phyloP scores from a whole-genome alignment of 2,113 vertebrate species.

The Collichthys lucidus region DNA sequence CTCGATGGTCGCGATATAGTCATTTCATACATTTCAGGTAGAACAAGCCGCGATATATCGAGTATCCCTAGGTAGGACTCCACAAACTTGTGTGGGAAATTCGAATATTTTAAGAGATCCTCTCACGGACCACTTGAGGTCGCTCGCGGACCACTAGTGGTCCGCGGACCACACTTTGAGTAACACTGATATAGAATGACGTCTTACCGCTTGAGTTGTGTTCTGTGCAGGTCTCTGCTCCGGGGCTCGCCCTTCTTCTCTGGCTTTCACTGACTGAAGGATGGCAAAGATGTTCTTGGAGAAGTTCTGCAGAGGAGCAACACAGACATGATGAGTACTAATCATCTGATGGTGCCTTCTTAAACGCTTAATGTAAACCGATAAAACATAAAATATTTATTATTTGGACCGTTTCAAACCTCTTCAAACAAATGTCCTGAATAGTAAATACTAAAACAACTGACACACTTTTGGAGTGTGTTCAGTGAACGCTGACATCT shows the following conservation, averaged over 20 bases:
- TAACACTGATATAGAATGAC: too few relatives aligned
- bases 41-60: too few relatives aligned
- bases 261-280: constrained; percentile 98
- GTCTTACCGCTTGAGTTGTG: constrained; percentile 90
- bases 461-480: neutral
- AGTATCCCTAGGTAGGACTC: too few relatives aligned
- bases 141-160: too few relatives aligned
- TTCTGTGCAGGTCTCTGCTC: constrained; percentile 95
- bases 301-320: constrained; percentile 90
- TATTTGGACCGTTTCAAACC: neutral
- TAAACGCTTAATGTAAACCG: neutral
- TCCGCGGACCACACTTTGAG: too few relatives aligned
- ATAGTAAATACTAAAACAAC: neutral
- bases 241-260: constrained; percentile 96
- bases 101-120: too few relatives aligned
- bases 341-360: neutral
- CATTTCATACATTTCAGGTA: too few relatives aligned
- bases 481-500: neutral
- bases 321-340: neutral
- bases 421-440: neutral
- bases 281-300: constrained; percentile 99
- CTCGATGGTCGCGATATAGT: too few relatives aligned
- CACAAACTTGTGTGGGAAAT: too few relatives aligned
- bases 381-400: neutral
- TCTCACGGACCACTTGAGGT: too few relatives aligned